Evolutionary conservation across 2,888 invertebrate genomes (phyloP), one percentile per base, ranked within the genome.

Genomic region (Ormyrus rosae): DNA sequence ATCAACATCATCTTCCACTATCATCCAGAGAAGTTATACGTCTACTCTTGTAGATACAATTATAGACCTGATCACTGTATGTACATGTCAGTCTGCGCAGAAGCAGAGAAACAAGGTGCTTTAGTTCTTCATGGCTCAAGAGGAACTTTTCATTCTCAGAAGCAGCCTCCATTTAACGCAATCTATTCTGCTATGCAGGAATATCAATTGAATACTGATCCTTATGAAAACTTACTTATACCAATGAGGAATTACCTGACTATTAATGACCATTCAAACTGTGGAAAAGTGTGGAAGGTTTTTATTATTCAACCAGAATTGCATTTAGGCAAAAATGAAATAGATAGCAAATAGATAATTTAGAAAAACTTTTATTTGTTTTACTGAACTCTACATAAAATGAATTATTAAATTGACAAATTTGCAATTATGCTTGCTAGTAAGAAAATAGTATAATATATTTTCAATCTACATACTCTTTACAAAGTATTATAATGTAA

Each of bases 51-150:
- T 88, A 93, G 96, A 81, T 97, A 95, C 91, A 99, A 99, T 91
- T 98, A 96, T 91, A 94, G 98, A 69, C 95, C 98, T 1, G 98
- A 99, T 91, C 98, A 98, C 91, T 99, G 99, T 91, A 97, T 97
- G 96, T 99, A 98, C 88, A 96, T 96, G 91, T 96, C 95, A 88
- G 95, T 96, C 5, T 98, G 98, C 90, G 93, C 94, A 68, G 89
- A 91, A 6, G 96, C 95, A 0, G 94, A 95, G 81, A 90, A 92
- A 72, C 90, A 93, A 51, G 98, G 98, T 1, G 94, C 96, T n/a
- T 93, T 94, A 83, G 93, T 98, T 7, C 89, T 98, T 67, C 99
- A 99, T 89, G 98, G 98, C 56, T 97, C 96, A 85, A 93, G 98
- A 72, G 94, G 95, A 5, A 96, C 95, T 72, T 98, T 98, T 91